Percentiles rank a stretch among this genome's conserved stretches.
phyloP scores from a whole-genome alignment of 2,888 invertebrate species.

The Melieria picta region DNA sequence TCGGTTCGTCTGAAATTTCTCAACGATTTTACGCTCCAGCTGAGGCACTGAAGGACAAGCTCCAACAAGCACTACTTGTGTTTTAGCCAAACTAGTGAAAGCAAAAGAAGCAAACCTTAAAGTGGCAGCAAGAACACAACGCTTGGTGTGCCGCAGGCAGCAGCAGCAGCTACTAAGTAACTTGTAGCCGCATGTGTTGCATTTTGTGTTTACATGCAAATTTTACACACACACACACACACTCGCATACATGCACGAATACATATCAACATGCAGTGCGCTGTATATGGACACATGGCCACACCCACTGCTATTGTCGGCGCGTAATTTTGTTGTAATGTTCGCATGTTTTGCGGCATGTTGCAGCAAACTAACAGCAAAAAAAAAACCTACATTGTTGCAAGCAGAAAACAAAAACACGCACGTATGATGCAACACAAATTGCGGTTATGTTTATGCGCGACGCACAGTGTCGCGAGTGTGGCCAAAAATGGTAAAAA shows the following conservation, averaged over 20 bases:
- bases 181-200: slow-evolving; percentile 26
- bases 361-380: background rate
- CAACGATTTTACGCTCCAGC: too few species aligned
- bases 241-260: too few species aligned
- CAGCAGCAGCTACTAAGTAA: background rate
- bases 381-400: background rate
- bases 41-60: too few species aligned
- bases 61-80: too few species aligned
- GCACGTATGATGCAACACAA: background rate
- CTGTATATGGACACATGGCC: background rate
- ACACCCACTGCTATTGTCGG: background rate
- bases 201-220: slow-evolving; percentile 26
- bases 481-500: too few species aligned
- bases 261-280: background rate
- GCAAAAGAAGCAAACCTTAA: too few species aligned
- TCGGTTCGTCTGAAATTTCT: too few species aligned
- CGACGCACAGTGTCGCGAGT: too few species aligned
- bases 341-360: slow-evolving; percentile 4
- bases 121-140: too few species aligned
- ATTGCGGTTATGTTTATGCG: background rate
- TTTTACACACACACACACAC: background rate
- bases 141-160: background rate
- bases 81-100: too few species aligned
- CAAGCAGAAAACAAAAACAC: background rate
- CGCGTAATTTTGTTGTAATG: background rate